Evolutionary conservation across 2,797 vertebrate species (phyloP), one percentile per base, ranked within the genome.

Genomic region (Glyptemys insculpta): DNA sequence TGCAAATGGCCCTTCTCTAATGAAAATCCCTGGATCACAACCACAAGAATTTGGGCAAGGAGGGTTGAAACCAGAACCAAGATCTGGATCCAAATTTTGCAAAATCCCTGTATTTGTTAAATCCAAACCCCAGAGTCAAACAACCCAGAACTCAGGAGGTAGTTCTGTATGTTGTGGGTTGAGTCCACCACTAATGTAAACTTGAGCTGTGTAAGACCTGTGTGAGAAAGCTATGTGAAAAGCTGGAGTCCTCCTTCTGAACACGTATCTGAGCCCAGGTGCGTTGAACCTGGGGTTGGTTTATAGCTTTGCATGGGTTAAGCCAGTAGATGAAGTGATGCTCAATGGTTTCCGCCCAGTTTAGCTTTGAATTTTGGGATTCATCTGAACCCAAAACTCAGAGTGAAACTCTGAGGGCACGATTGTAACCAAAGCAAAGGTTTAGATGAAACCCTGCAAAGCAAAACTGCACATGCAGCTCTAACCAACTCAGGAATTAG

Each of bases 301-400:
- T 52, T 62, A 6, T 25, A 86, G 44, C 41, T 83, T 79, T 49
- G 83, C 90, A 91, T 52, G 3, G 6, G 25, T 79, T 96, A 92
- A 72, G 41, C 1, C 76, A 62, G 76, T 80, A 97, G 72, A 90
- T 68, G 84, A 54, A 81, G 68, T 93, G 89, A 83, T 86, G 84
- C 90, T 95, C 79, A 72, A 76, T 15, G 8, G 68, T 68, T 94
- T 85, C 85, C 79, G 95, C 86, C 92, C 62, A 5, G 44, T 95
- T 96, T 90, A 96, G 68, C 96, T 93, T 91, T 91, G 93, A 96
- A 93, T 92, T 94, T 91, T 85, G 86, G 91, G 94, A 93, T 94
- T 96, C 91, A 92, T 94, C 91, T 3, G 87, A 95, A 96, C 82
- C 90, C 93, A 95, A 87, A 23, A 96, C 89, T 95, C 91, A 93